phyloP scores from a whole-genome alignment of 2,888 invertebrate species.

The Onchidella celtica region DNA sequence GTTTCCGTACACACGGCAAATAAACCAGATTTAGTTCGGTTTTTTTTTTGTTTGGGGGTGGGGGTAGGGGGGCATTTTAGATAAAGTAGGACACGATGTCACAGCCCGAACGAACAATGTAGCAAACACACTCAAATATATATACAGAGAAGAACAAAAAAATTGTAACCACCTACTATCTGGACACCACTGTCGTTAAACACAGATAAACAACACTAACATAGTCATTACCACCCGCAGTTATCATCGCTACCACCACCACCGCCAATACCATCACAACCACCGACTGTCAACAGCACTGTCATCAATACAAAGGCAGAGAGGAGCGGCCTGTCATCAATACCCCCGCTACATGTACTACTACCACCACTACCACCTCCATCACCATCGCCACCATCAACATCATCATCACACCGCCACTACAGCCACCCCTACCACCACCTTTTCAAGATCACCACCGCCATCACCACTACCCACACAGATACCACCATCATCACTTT shows the following conservation, averaged over 20 bases:
- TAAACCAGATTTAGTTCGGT: too few relatives aligned
- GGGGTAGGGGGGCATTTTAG: too few relatives aligned
- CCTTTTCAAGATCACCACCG: constrained; percentile 12
- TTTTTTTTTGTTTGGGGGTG: too few relatives aligned
- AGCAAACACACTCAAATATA: too few relatives aligned
- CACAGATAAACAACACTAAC: too few relatives aligned
- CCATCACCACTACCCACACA: constrained; percentile 1
- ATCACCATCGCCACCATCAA: constrained; percentile 14
- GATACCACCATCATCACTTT: constrained; percentile 18
- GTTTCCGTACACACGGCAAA: too few relatives aligned
- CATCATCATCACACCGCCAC: neutral
- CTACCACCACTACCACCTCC: neutral
- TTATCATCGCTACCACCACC: neutral
- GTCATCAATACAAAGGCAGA: neutral
- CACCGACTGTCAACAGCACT: neutral
- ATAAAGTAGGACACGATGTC: too few relatives aligned
- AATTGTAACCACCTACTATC: too few relatives aligned
- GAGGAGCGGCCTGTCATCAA: too few relatives aligned
- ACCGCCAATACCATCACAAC: neutral
- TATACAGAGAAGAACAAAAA: too few relatives aligned
- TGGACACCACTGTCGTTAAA: too few relatives aligned
- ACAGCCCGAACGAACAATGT: too few relatives aligned
- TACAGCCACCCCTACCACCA: constrained; percentile 18
- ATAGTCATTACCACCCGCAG: neutral
- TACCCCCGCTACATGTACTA: neutral